Conservation (phyloP, 2,113 vertebrate species). For the Aphelocoma coerulescens region DNA sequence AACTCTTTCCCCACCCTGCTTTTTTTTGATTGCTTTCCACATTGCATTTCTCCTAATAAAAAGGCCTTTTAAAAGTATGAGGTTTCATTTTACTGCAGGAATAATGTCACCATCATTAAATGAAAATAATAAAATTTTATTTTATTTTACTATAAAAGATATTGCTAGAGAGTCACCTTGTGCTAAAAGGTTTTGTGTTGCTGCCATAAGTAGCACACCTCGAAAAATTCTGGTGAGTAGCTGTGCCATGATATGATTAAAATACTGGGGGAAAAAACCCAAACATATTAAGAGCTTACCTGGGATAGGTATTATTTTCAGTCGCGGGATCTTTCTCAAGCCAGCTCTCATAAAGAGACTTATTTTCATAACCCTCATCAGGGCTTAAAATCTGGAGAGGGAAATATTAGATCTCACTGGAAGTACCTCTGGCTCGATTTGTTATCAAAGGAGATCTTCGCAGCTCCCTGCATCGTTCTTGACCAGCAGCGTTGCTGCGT, state of each 20-base stretch:
- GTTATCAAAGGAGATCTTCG: not conserved
- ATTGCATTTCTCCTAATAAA: not conserved
- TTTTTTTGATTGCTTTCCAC: not conserved
- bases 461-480: not conserved
- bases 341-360: conserved; percentile 92
- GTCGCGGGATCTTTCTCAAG: conserved; percentile 87
- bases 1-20: not conserved
- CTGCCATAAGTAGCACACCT: not conserved
- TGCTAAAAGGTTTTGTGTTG: not conserved
- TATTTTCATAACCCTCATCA: conserved; percentile 83
- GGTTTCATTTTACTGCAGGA: not conserved
- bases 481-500: not conserved
- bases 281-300: conserved; percentile 61
- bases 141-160: not conserved
- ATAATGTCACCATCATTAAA: not conserved
- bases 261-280: not conserved
- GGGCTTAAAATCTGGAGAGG: conserved; percentile 84
- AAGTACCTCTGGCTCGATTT: not conserved
- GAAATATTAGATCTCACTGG: not conserved
- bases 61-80: not conserved
- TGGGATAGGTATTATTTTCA: conserved; percentile 78
- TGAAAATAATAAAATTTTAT: not conserved
- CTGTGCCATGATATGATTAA: not conserved
- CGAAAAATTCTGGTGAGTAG: not conserved
- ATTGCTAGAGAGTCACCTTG: not conserved